These are phyloP conservation scores for Halichoerus grypus DNA, from an alignment of 2,113 vertebrate genomes.

Conservation along the genomic window DNA sequence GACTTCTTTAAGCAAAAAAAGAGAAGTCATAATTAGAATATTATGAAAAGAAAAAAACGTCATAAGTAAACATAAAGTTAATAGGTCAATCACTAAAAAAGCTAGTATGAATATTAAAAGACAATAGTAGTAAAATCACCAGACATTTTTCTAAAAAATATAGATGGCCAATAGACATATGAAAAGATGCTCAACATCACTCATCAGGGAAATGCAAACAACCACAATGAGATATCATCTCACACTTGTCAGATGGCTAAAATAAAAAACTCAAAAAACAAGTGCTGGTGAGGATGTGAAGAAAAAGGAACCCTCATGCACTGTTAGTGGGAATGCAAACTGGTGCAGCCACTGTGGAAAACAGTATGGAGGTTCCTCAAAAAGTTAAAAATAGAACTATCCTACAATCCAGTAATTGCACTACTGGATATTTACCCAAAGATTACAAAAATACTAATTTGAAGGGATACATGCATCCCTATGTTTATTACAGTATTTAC, in stretches of 20 bases:
- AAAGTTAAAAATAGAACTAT: neutral
- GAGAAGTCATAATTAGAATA: neutral
- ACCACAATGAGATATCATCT: neutral
- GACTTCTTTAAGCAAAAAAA: neutral
- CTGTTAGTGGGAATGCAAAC: neutral
- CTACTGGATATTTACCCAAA: neutral
- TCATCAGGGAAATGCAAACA: neutral
- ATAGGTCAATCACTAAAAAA: neutral
- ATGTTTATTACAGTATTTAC: neutral
- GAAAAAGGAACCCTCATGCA: neutral
- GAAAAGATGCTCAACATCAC: neutral
- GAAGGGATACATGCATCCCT: neutral
- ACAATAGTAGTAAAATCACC: neutral
- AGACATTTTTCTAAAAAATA: neutral
- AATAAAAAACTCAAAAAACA: neutral
- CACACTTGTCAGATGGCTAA: neutral
- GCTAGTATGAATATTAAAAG: neutral
- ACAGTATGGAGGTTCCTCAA: neutral
- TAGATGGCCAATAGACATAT: neutral
- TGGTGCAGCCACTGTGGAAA: neutral
- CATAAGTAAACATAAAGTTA: neutral
- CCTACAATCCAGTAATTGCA: neutral
- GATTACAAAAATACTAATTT: neutral
- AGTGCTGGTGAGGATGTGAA: neutral
- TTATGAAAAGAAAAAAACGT: neutral